Base-by-base conservation (phyloP, 2,113 vertebrate species). In the Archocentrus centrarchus region DNA sequence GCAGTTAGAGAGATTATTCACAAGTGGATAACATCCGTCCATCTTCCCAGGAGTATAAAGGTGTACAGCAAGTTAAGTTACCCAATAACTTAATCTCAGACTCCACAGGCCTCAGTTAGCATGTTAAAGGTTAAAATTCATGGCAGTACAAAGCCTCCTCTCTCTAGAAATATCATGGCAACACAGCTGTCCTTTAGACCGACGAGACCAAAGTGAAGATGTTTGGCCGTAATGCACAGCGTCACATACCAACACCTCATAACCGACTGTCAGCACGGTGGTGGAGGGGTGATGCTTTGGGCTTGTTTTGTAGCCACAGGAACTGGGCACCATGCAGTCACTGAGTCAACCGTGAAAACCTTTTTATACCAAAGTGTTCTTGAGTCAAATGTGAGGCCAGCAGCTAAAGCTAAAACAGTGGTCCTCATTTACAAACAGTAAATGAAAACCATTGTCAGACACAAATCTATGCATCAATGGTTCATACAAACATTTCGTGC, bases 71-170 rank as follows among this genome's bases (percentile, higher is more conserved):
- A 68, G 47, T 47, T 47, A n/a, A n/a, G n/a, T n/a, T n/a, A n/a
- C 41, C 5, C 50, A 30, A 50, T 24, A 13, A 41, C 15, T 30
- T 18, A 24, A 20, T 30, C 24, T 50, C 66, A 70, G 30, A 22
- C 63, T 66, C 7, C 15, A 66, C n/a, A 66, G 41, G 64, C 15
- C 66, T 70, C 47, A 10, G 5, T 24, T 24, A 70, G 47, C 66
- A 50, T 47, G 24, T 50, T 50, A 70, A 70, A 70, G 17, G 66
- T 70, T 70, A 50, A 70, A 50, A 41, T 50, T 70, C 66, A 44
- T 44, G 41, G 13, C 41, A 44, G 41, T 11, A 4, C 41, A 44
- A 13, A 70, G 41, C 30, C 24, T 70, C 64, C 7, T 30, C 41
- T 70, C 22, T 70, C 41, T 27, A 47, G 44, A 68, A 27, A 41